phyloP scores from a whole-genome alignment of 2,797 vertebrate genomes.

The Squalus acanthias region DNA sequence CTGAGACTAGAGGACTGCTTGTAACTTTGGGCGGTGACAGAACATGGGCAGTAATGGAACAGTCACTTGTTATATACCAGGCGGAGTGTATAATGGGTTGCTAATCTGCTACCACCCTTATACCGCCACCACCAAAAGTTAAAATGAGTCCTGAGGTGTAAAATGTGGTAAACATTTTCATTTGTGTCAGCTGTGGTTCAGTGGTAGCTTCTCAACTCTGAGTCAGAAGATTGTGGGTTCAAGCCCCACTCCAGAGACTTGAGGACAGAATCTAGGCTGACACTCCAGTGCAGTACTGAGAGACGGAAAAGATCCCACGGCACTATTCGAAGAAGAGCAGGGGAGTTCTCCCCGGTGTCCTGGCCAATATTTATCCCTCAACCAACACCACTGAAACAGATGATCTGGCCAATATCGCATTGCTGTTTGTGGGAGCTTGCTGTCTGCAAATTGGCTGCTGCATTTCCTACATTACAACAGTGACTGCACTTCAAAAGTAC shows the following conservation, averaged over 20 bases:
- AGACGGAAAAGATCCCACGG: background rate
- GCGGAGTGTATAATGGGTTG: background rate
- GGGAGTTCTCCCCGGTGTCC: too few species aligned
- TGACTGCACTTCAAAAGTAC: too few species aligned
- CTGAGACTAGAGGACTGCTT: background rate
- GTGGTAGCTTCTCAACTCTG: too few species aligned
- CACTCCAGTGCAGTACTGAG: background rate
- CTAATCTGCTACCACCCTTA: background rate
- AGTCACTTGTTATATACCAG: background rate
- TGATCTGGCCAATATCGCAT: too few species aligned
- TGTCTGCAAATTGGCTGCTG: too few species aligned
- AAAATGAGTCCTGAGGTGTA: background rate
- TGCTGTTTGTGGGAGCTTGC: too few species aligned
- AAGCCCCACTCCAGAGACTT: background rate
- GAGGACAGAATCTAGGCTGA: background rate
- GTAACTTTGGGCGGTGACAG: too few species aligned
- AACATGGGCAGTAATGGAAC: background rate
- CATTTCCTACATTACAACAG: too few species aligned
- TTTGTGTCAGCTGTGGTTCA: background rate
- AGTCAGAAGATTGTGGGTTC: background rate
- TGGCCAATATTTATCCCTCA: too few species aligned
- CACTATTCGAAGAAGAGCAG: background rate
- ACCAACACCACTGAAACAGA: too few species aligned
- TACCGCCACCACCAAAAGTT: background rate
- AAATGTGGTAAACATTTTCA: background rate